Percentiles rank a stretch among this genome's conserved stretches.
Conservation (phyloP, 2,113 vertebrate genomes). For the Solea solea region DNA sequence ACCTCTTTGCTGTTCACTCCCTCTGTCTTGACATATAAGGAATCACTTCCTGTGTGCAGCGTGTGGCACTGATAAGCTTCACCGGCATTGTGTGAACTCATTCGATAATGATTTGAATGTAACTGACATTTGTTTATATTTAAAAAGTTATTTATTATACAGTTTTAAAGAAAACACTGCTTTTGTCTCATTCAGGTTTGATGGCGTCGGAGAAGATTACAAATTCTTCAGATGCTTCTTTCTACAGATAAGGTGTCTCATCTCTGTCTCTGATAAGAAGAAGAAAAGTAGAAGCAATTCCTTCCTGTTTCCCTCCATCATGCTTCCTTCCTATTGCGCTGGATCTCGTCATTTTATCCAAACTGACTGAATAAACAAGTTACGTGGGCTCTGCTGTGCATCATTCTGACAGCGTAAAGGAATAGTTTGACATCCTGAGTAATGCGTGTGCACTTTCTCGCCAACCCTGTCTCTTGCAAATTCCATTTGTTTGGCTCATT, state of each 20-base stretch:
- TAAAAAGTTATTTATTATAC: too few relatives aligned
- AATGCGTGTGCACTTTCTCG: background rate
- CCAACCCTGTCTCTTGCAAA: background rate
- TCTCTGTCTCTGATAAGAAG: conserved; percentile 35
- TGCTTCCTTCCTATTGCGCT: conserved; percentile 13
- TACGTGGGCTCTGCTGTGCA: background rate
- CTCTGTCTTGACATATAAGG: too few relatives aligned
- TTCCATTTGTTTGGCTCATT: background rate
- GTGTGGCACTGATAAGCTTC: too few relatives aligned
- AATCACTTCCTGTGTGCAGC: too few relatives aligned
- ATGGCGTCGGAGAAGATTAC: conserved; percentile 25
- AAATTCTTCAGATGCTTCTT: conserved; percentile 37
- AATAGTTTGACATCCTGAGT: background rate
- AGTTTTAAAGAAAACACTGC: background rate
- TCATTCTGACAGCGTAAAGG: background rate
- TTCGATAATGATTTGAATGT: too few relatives aligned
- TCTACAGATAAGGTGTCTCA: conserved; percentile 51
- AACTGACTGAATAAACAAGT: background rate
- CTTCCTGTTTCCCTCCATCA: conserved; percentile 1
- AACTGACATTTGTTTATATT: too few relatives aligned
- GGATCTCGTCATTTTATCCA: background rate
- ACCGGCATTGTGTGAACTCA: too few relatives aligned
- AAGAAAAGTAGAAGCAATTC: background rate
- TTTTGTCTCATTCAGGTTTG: conserved; percentile 8
- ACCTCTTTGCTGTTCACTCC: too few relatives aligned